Conservation (phyloP, 1,140 invertebrate genomes). For the Asbolus verrucosus region DNA sequence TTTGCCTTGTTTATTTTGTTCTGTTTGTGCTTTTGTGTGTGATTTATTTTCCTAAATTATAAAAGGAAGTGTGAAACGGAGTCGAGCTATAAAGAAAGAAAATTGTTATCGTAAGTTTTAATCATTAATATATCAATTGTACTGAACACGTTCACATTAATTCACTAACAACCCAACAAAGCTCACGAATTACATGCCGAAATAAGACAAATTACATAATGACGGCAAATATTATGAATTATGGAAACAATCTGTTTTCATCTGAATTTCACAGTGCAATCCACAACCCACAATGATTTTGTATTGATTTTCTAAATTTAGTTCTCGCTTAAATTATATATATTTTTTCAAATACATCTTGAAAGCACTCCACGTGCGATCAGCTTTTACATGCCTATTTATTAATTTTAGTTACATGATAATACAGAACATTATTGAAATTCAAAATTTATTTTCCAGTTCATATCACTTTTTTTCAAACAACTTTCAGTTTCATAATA, state of each 20-base stretch:
- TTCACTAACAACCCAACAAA: not conserved
- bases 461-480: no score
- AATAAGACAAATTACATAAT: not conserved
- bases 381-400: no score
- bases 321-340: no score
- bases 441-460: no score
- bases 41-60: not conserved
- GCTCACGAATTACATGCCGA: not conserved
- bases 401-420: no score
- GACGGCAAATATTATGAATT: not conserved
- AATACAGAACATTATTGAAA: no score
- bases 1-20: conserved; percentile 7
- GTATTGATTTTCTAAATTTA: no score
- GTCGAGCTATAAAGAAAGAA: not conserved
- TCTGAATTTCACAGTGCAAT: no score
- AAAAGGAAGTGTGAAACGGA: not conserved
- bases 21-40: conserved; percentile 24
- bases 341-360: no score
- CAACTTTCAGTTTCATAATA: no score
- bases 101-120: conserved; percentile 33
- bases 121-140: conserved; percentile 3
- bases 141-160: not conserved
- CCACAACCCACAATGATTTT: no score
- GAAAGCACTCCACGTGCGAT: no score
- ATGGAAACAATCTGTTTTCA: not conserved